phyloP scores from a whole-genome alignment of 2,888 invertebrate genomes.

The Drosophila seclusa region DNA sequence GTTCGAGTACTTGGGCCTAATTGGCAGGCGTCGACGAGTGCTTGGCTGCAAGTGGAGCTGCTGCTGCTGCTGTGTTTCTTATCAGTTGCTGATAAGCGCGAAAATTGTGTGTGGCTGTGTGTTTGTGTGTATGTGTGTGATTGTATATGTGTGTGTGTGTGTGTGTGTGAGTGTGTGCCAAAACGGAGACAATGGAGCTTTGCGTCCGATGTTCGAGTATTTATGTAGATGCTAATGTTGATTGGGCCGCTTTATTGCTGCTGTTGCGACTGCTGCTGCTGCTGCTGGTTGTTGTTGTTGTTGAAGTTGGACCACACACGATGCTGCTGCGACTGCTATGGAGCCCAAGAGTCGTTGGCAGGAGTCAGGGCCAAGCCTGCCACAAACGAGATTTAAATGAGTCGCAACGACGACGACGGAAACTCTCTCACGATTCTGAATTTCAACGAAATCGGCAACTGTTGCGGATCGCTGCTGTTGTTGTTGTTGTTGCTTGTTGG shows the following conservation, averaged over 20 bases:
- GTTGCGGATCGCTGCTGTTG: constrained; percentile 47
- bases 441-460: constrained; percentile 76
- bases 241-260: constrained; percentile 62
- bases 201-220: constrained; percentile 41
- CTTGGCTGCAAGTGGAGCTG: constrained; percentile 11
- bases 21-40: constrained; percentile 60
- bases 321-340: constrained; percentile 40
- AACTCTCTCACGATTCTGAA: constrained; percentile 80
- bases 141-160: background rate
- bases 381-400: constrained; percentile 82
- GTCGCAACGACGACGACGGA: constrained; percentile 67
- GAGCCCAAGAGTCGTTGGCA: constrained; percentile 41
- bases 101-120: constrained; percentile 13
- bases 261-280: constrained; percentile 37
- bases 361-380: constrained; percentile 51
- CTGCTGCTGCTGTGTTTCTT: constrained; percentile 15
- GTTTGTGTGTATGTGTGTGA: background rate
- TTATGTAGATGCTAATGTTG: constrained; percentile 69
- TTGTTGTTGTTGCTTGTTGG: constrained; percentile 10
- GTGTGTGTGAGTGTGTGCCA: constrained; percentile 2
- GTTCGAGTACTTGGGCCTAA: constrained; percentile 48
- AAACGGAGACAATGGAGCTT: constrained; percentile 60
- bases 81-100: constrained; percentile 48
- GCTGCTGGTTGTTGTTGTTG: constrained; percentile 38
- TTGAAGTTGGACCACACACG: constrained; percentile 72